phyloP scores from a whole-genome alignment of 2,113 vertebrate genomes.

The Alouatta palliata region DNA sequence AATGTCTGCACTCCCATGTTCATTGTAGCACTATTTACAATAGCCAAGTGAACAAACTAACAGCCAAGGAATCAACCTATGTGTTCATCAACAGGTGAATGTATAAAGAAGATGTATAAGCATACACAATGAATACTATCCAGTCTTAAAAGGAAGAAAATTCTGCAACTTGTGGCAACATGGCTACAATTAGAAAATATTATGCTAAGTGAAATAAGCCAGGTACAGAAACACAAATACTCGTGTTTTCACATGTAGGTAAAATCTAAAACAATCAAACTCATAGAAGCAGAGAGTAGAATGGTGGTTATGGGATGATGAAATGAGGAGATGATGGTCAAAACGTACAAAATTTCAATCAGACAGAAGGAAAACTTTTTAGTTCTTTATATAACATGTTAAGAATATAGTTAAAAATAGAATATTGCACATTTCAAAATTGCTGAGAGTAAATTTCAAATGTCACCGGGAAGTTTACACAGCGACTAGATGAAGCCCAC shows the following conservation, averaged over 20 bases:
- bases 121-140: background rate
- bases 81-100: background rate
- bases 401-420: background rate
- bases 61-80: background rate
- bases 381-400: background rate
- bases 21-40: background rate
- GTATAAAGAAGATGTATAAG: background rate
- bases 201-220: background rate
- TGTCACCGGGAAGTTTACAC: too few species aligned
- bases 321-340: background rate
- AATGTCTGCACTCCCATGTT: background rate
- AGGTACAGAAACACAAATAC: background rate
- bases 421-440: background rate
- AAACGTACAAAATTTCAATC: background rate
- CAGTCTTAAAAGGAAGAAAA: background rate
- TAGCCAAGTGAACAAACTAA: background rate
- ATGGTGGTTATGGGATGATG: background rate
- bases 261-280: background rate
- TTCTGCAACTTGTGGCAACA: background rate
- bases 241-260: background rate
- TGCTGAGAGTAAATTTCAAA: background rate
- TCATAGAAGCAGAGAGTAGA: background rate
- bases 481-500: too few species aligned
- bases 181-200: background rate
- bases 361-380: background rate